These are phyloP conservation scores for Dryas iulia DNA, from an alignment of 1,140 invertebrate species.

Conservation along the genomic window DNA sequence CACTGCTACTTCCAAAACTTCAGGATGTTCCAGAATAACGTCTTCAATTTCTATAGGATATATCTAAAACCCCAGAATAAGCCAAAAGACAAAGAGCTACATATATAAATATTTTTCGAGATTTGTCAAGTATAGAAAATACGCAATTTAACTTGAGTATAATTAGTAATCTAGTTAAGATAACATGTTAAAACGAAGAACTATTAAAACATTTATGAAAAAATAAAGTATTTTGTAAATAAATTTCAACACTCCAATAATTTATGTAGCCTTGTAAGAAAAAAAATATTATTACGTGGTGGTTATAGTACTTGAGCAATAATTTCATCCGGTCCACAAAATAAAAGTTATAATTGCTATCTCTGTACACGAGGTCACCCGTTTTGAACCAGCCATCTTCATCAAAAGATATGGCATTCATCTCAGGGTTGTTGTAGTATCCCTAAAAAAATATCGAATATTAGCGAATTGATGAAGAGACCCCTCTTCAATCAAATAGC, in stretches of 20 bases:
- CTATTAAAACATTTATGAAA: too few species aligned
- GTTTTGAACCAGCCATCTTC: not conserved
- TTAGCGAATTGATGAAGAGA: too few species aligned
- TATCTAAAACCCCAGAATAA: not conserved
- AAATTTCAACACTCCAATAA: slow-evolving; percentile 70
- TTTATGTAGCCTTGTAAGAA: too few species aligned
- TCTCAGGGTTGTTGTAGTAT: not conserved
- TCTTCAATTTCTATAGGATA: not conserved
- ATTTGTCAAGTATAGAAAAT: too few species aligned
- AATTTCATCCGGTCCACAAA: not conserved
- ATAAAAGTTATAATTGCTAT: not conserved
- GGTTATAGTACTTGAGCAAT: not conserved
- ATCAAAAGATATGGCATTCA: not conserved
- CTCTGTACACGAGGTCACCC: not conserved
- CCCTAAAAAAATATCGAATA: not conserved
- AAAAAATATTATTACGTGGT: not conserved
- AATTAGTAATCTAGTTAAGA: too few species aligned
- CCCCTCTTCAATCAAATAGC: too few species aligned
- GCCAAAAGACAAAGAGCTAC: too few species aligned
- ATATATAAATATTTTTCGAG: too few species aligned
- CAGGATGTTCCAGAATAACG: not conserved
- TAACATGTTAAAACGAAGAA: too few species aligned
- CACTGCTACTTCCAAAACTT: not conserved
- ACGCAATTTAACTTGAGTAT: too few species aligned
- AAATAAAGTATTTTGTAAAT: too few species aligned